Conservation (phyloP, 2,888 invertebrate genomes). For the Boloria euphrosyne region DNA sequence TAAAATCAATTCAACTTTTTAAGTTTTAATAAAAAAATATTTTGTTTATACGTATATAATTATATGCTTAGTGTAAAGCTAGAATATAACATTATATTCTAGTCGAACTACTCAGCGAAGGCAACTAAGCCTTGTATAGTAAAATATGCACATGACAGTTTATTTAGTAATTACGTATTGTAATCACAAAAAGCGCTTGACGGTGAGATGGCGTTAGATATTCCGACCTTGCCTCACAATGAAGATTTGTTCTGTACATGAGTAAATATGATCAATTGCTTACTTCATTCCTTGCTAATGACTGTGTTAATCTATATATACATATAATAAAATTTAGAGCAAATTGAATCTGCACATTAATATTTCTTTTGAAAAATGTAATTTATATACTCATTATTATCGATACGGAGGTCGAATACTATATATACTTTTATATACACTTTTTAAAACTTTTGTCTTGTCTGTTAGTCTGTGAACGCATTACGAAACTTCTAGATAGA, state of each 20-base stretch:
- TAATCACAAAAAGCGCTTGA: constrained; percentile 20
- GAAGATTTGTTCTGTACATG: constrained; percentile 24
- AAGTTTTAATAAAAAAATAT: no score
- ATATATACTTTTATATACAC: no score
- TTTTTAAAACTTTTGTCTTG: no score
- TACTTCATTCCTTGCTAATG: constrained; percentile 19
- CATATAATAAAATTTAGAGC: no score
- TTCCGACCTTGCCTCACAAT: constrained; percentile 34
- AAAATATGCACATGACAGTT: constrained; percentile 10
- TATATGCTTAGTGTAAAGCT: background rate
- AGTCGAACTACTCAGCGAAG: background rate
- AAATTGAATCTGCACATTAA: no score
- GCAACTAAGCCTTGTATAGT: constrained; percentile 8
- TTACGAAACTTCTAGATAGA: no score
- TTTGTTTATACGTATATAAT: no score
- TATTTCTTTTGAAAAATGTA: no score
- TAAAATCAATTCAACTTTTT: no score
- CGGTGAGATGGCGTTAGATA: constrained; percentile 26
- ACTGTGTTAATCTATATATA: constrained; percentile 7
- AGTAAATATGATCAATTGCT: constrained; percentile 30
- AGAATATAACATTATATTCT: background rate
- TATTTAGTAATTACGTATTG: constrained; percentile 10
- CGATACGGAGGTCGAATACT: no score
- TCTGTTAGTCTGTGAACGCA: no score
- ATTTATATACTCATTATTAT: no score